Evolutionary conservation across 2,113 vertebrate genomes (phyloP).

Genomic region (Pseudopipra pipra): DNA sequence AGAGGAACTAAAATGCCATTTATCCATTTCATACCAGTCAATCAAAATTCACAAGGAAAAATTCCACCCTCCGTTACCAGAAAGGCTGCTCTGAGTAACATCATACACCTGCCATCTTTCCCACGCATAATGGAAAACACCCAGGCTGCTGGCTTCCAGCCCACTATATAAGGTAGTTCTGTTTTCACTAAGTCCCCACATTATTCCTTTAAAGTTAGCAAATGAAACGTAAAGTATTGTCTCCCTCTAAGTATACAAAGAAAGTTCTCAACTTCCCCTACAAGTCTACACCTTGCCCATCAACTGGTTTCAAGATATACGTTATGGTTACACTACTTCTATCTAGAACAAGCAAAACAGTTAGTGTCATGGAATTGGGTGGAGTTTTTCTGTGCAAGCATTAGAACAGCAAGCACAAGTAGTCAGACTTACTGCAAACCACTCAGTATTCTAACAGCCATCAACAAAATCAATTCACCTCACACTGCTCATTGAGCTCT

Average conservation of each 20-base stretch:
- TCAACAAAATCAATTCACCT: not conserved
- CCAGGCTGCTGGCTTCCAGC: not conserved
- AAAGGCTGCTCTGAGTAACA: constrained; percentile 30
- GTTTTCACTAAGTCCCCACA: constrained; percentile 41
- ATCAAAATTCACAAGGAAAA: not conserved
- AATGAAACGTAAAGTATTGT: constrained; percentile 40
- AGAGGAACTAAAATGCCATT: not conserved
- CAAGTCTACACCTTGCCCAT: constrained; percentile 2
- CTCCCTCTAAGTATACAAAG: constrained; percentile 14
- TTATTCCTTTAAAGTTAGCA: constrained; percentile 53
- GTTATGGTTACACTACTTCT: not conserved
- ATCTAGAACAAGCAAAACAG: not conserved
- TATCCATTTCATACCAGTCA: not conserved
- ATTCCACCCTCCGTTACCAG: not conserved
- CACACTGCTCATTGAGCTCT: not conserved
- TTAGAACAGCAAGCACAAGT: not conserved
- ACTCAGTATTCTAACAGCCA: not conserved
- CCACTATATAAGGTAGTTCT: constrained; percentile 29
- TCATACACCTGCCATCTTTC: not conserved
- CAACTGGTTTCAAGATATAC: not conserved
- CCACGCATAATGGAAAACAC: not conserved
- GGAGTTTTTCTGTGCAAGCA: not conserved
- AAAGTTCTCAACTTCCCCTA: not conserved
- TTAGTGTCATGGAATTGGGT: not conserved
- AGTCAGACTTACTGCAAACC: not conserved